Base-by-base conservation (phyloP, 2,888 invertebrate genomes). In the Microctonus brassicae region DNA sequence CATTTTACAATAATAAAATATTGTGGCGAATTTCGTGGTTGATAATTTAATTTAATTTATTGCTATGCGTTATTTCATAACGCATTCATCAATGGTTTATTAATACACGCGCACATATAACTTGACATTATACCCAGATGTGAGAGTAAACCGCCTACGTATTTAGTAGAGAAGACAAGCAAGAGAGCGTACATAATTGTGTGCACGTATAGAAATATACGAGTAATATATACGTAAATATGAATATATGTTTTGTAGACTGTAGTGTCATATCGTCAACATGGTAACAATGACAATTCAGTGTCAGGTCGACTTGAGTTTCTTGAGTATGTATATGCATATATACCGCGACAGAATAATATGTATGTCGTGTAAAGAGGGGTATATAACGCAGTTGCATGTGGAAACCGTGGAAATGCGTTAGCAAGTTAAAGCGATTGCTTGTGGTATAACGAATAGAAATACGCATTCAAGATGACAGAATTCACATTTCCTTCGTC, bases 51-150 rank as follows among this genome's bases (percentile, higher is more conserved):
- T 80, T 76, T 74, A 75, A 29, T 3, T 29, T 72, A n/a, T 63
- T 17, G 36, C 24, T n/a, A n/a, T 52, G 69, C 74, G 75, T 78
- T 76, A 76, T 77, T 36, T 20, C n/a, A 76, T 75, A 72, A 76
- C 76, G 79, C 76, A 74, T 78, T 77, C 69, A 80, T n/a, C n/a
- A n/a, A n/a, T 79, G 77, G 77, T 75, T 81, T 77, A 80, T 79
- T 80, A 81, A 81, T 75, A 77, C 78, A 74, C 69, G 73, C 67
- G n/a, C n/a, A n/a, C n/a, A n/a, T n/a, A n/a, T n/a, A n/a, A n/a
- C n/a, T n/a, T n/a, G n/a, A n/a, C n/a, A n/a, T n/a, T n/a, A n/a
- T n/a, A n/a, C n/a, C n/a, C n/a, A n/a, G n/a, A n/a, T n/a, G n/a
- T n/a, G n/a, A n/a, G n/a, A n/a, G n/a, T 76, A 75, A 79, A 75